Percentiles rank a stretch among this genome's conserved stretches.
Evolutionary conservation across 2,888 invertebrate genomes (phyloP).

Genomic region (Parasteatoda lunata): DNA sequence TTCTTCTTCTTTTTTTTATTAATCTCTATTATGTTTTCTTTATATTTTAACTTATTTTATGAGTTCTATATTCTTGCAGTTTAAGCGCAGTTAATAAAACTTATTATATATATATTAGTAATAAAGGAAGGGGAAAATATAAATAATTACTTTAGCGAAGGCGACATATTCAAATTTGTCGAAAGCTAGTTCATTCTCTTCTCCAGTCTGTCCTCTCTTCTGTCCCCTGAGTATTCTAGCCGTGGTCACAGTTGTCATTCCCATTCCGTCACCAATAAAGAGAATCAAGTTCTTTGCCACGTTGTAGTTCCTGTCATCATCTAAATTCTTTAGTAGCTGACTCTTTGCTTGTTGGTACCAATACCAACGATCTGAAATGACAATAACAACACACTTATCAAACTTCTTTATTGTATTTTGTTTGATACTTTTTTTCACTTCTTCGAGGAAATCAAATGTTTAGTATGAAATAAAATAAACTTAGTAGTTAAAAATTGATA

Average conservation of each 20-base stretch:
- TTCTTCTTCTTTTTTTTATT: too few species aligned
- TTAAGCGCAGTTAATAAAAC: too few species aligned
- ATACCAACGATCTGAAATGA: slow-evolving; percentile 62
- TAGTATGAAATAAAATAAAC: too few species aligned
- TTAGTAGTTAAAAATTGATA: too few species aligned
- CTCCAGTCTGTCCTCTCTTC: slow-evolving; percentile 70
- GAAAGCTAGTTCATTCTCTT: slow-evolving; percentile 70
- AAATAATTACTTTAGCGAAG: slow-evolving; percentile 66
- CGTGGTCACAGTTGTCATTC: slow-evolving; percentile 82
- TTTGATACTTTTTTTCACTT: too few species aligned
- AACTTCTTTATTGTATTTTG: too few species aligned
- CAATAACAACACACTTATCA: neutral
- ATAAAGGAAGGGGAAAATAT: neutral
- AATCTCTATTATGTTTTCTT: too few species aligned
- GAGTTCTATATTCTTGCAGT: too few species aligned
- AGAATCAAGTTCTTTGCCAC: slow-evolving; percentile 81
- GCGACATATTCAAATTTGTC: slow-evolving; percentile 70
- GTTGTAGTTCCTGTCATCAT: slow-evolving; percentile 56
- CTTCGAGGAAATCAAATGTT: too few species aligned
- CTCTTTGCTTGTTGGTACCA: slow-evolving; percentile 69
- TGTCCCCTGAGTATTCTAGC: slow-evolving; percentile 83
- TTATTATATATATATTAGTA: too few species aligned
- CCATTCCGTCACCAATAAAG: slow-evolving; percentile 87
- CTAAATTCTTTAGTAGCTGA: slow-evolving; percentile 48
- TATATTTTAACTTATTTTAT: too few species aligned